Percentiles rank a stretch among this genome's conserved stretches.
Evolutionary conservation across 1,140 invertebrate species (phyloP).

Genomic region (Drosophila kanapiae): DNA sequence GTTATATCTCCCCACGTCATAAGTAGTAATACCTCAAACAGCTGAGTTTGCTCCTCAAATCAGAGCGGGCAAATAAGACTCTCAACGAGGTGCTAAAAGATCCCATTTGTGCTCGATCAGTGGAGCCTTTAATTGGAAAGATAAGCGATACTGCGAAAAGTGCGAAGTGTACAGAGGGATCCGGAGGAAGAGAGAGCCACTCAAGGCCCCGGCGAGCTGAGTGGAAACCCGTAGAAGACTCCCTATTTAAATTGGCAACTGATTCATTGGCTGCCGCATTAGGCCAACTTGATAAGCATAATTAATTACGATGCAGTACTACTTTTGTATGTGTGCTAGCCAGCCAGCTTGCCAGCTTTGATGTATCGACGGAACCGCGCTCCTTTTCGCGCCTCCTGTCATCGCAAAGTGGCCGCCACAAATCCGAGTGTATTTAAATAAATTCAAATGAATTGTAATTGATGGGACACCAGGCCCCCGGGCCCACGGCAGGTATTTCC

Average conservation of each 20-base stretch:
- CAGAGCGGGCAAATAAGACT: constrained; percentile 67
- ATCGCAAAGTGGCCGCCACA: constrained; percentile 38
- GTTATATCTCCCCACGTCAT: constrained; percentile 17
- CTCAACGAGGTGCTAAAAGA: constrained; percentile 73
- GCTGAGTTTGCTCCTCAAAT: constrained; percentile 45
- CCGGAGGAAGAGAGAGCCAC: not conserved
- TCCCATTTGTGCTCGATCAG: constrained; percentile 47
- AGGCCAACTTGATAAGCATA: constrained; percentile 70
- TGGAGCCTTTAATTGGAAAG: constrained; percentile 53
- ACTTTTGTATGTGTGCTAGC: constrained; percentile 1
- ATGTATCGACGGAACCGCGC: constrained; percentile 60
- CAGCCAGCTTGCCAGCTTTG: constrained; percentile 58
- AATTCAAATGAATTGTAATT: constrained; percentile 81
- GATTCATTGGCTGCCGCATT: constrained; percentile 69
- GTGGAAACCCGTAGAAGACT: not conserved
- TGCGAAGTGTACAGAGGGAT: constrained; percentile 43
- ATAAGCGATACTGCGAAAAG: constrained; percentile 36
- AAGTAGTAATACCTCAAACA: constrained; percentile 2
- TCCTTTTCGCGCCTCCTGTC: constrained; percentile 10
- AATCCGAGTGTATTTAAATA: constrained; percentile 80
- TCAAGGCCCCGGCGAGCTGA: constrained; percentile 18
- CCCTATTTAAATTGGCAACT: constrained; percentile 63
- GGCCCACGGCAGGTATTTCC: constrained; percentile 2
- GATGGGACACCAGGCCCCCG: constrained; percentile 47
- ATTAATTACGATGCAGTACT: constrained; percentile 70